Conservation (phyloP, 2,113 vertebrate genomes). For the Machaerirhynchus nigripectus region DNA sequence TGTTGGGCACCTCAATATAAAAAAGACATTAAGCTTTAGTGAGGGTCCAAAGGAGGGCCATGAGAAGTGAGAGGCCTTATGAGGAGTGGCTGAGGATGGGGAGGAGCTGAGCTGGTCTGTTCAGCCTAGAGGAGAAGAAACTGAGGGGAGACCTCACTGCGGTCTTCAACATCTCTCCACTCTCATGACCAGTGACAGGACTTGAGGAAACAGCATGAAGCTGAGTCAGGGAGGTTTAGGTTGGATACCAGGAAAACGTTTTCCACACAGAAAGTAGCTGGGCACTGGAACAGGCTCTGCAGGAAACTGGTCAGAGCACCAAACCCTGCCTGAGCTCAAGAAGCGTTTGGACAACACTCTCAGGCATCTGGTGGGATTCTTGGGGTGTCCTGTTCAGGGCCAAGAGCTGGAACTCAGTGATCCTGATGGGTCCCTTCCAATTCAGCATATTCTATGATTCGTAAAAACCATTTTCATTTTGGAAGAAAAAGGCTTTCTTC, state of each 20-base stretch:
- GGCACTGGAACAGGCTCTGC: not conserved
- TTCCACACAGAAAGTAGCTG: not conserved
- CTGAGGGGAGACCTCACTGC: not conserved
- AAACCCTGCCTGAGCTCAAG: not conserved
- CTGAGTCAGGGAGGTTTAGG: not conserved
- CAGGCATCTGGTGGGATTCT: not conserved
- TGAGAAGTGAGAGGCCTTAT: not conserved
- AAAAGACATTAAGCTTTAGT: not conserved
- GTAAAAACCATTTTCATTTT: not conserved
- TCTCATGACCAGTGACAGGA: not conserved
- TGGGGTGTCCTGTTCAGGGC: not conserved
- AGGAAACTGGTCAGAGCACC: not conserved
- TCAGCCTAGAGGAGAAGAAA: not conserved
- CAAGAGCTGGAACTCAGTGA: not conserved
- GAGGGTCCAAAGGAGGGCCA: not conserved
- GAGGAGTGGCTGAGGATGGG: not conserved
- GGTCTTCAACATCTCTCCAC: not conserved
- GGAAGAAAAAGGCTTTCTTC: not conserved
- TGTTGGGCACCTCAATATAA: not conserved
- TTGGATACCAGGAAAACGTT: not conserved
- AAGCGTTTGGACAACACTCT: not conserved
- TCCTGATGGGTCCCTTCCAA: not conserved
- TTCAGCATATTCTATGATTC: not conserved
- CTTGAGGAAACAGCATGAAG: not conserved
- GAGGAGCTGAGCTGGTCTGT: not conserved